Conservation (phyloP, 2,888 invertebrate genomes). For the Acleris literana region DNA sequence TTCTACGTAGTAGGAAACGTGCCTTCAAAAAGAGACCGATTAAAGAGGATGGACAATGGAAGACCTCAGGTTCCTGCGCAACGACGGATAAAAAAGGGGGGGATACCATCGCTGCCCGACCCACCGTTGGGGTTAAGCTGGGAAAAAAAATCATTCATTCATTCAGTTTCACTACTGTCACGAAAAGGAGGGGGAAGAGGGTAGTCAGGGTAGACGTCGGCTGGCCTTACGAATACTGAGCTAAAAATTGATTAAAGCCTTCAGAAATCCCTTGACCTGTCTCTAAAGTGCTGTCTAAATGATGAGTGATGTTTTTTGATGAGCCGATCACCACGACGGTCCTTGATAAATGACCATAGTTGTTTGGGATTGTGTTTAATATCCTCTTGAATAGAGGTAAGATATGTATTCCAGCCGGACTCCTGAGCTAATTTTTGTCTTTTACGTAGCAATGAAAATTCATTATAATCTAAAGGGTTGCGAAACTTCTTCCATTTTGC, state of each 20-base stretch:
- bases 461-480: no score
- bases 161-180: not conserved
- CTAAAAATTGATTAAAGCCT: not conserved
- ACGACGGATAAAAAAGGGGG: conserved; percentile 1
- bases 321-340: not conserved
- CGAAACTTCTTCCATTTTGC: no score
- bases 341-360: not conserved
- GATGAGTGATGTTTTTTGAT: not conserved
- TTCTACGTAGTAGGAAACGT: conserved; percentile 3
- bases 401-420: no score
- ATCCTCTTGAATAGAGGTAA: no score
- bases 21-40: conserved; percentile 1
- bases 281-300: not conserved
- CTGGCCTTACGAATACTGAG: not conserved
- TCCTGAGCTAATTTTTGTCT: no score
- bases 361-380: not conserved
- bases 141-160: not conserved
- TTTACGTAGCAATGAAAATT: no score
- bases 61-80: not conserved
- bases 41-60: conserved; percentile 4
- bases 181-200: not conserved
- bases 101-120: conserved; percentile 8
- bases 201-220: not conserved
- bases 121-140: conserved; percentile 1
- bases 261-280: not conserved